phyloP scores from a whole-genome alignment of 2,113 vertebrate species.

The Suncus etruscus region DNA sequence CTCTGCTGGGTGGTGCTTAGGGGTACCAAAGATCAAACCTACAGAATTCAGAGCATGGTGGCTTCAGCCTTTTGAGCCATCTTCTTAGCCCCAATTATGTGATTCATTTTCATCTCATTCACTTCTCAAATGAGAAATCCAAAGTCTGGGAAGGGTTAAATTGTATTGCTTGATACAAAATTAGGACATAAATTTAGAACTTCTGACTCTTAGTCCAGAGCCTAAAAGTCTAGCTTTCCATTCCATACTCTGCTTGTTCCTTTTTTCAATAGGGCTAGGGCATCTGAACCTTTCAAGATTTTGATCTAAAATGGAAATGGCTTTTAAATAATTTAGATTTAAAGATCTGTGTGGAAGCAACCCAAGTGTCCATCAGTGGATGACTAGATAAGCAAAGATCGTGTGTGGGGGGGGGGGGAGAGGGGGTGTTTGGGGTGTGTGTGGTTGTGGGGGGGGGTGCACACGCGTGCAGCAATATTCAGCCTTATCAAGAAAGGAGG shows the following conservation, averaged over 20 bases:
- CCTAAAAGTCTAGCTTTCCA: neutral
- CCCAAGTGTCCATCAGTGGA: neutral
- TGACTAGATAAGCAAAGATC: neutral
- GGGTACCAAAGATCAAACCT: no score
- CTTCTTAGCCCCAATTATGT: no score
- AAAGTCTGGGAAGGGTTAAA: neutral
- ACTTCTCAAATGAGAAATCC: neutral
- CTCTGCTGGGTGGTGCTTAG: no score
- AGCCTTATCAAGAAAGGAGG: neutral
- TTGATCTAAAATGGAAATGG: neutral
- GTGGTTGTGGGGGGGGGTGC: no score
- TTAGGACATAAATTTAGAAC: slow-evolving; percentile 9
- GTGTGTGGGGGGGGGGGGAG: no score
- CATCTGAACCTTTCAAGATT: neutral
- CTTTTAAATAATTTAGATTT: slow-evolving; percentile 3
- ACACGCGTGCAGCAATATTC: no score
- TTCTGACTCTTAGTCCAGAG: neutral
- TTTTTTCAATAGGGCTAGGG: neutral
- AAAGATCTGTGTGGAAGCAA: neutral
- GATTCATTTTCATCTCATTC: neutral
- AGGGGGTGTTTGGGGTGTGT: no score
- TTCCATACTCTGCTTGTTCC: neutral
- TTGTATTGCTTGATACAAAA: slow-evolving; percentile 10
- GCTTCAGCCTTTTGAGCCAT: no score
- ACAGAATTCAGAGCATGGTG: no score